Conservation (phyloP, 2,113 vertebrate genomes). For the Cryptomyrus ogoouensis region DNA sequence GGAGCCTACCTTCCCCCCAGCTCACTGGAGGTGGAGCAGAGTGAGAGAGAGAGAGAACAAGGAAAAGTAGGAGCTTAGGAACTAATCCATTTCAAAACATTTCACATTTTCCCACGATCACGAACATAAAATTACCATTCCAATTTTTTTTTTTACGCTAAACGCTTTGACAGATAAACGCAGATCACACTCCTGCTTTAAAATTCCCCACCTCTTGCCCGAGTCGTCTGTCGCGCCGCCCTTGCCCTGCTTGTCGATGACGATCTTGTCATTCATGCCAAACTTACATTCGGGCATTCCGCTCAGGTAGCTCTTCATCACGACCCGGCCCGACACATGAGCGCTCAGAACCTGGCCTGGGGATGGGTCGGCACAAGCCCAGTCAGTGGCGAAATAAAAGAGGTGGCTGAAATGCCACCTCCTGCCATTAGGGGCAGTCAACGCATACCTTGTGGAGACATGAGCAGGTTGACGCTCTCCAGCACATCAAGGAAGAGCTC, state of each 20-base stretch:
- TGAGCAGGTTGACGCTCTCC: constrained; percentile 96
- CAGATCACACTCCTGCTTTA: not conserved
- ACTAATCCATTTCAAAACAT: not conserved
- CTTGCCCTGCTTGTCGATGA: constrained; percentile 98
- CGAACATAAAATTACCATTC: not conserved
- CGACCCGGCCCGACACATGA: constrained; percentile 92
- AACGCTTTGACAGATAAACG: not conserved
- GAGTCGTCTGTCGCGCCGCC: constrained; percentile 90
- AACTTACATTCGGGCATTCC: constrained; percentile 99
- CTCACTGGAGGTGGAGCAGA: constrained; percentile 67
- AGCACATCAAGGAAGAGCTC: constrained; percentile 96
- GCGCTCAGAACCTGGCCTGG: constrained; percentile 95
- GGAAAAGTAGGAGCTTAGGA: constrained; percentile 10
- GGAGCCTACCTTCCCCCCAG: constrained; percentile 71
- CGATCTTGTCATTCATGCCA: constrained; percentile 99
- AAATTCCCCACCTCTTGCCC: constrained; percentile 77
- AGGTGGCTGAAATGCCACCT: not conserved
- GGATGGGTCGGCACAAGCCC: constrained; percentile 16
- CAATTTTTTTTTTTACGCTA: not conserved
- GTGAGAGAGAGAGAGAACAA: constrained; percentile 40
- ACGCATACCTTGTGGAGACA: constrained; percentile 88
- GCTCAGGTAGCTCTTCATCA: constrained; percentile 99
- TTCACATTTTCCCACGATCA: not conserved
- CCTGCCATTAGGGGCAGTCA: not conserved
- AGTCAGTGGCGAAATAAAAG: not conserved